Base-by-base conservation (phyloP, 2,888 invertebrate species). In the Phyllotreta striolata region DNA sequence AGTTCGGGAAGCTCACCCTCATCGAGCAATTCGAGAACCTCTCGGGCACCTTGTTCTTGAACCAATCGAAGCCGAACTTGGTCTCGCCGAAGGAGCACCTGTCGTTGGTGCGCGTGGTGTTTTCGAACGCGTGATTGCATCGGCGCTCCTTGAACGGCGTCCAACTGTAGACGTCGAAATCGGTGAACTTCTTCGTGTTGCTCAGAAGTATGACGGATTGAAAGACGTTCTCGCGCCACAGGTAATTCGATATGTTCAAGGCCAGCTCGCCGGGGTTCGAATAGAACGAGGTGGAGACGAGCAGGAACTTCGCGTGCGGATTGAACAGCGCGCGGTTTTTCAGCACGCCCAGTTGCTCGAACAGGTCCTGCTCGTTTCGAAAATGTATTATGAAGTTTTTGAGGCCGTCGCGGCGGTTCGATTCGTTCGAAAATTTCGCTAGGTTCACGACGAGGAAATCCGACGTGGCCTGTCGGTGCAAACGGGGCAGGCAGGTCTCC, bases 251-350 rank as follows among this genome's bases (percentile, higher is more conserved):
- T 34, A 66, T 41, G 6, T 59, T 41, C 2, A 9, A 8, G 6
- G 70, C 70, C 38, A 72, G 56, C 10, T 41, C 44, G 0, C 41
- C 24, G 1, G 69, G 70, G 38, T 73, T 59, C 0, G 64, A 54
- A 55, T 71, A 74, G 4, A 55, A 49, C 1, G 65, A 66, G 1
- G 72, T 62, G 1, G 75, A 72, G 7, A 77, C 69, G 5, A 79
- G 61, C 38, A 73, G 39, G 61, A 72, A 72, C 37, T 66, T 70
- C 1, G 72, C 73, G 14, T 70, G 72, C 3, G 70, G 70, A 56
- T 73, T 72, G 12, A 54, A 54, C 9, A 58, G 34, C 14, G 6
- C 13, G 12, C 49, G 12, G 6, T 12, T 49, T 43, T 52, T 62
- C 34, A 66, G 49, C 7, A 5, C 14, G 3, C 24, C 7, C 9